Conservation (phyloP, 2,797 vertebrate species). For the Fistularia tabacaria region DNA sequence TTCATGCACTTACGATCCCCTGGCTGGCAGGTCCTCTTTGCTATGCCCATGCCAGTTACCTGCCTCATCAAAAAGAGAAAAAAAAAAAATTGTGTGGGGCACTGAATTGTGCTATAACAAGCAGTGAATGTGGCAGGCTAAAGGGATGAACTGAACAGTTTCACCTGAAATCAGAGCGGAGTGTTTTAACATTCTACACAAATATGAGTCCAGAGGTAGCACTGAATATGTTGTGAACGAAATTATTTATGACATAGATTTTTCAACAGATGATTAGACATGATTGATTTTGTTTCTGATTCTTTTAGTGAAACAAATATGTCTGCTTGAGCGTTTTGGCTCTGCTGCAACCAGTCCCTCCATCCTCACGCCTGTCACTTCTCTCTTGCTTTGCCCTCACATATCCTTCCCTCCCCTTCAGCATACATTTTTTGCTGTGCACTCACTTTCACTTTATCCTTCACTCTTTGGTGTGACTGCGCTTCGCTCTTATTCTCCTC, state of each 20-base stretch:
- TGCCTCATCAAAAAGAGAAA: conserved; percentile 50
- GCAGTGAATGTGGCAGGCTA: conserved; percentile 34
- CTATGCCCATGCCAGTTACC: conserved; percentile 49
- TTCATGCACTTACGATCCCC: not conserved
- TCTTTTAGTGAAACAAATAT: conserved; percentile 18
- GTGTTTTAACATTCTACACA: conserved; percentile 21
- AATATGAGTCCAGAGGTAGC: conserved; percentile 6
- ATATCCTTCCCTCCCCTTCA: too few relatives aligned
- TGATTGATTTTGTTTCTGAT: conserved; percentile 3
- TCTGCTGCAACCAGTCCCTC: conserved; percentile 14
- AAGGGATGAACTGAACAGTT: not conserved
- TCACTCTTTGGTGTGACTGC: conserved; percentile 3
- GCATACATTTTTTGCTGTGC: too few relatives aligned
- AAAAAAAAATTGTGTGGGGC: conserved; percentile 22
- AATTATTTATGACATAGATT: not conserved
- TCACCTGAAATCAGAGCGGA: conserved; percentile 3
- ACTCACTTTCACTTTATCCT: not conserved
- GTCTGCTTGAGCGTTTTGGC: not conserved
- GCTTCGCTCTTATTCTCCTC: conserved; percentile 14
- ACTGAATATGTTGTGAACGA: conserved; percentile 1
- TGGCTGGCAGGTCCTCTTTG: conserved; percentile 16
- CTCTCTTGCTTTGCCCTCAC: conserved; percentile 1
- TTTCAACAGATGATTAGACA: conserved; percentile 1
- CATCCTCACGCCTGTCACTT: conserved; percentile 12
- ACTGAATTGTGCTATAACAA: conserved; percentile 51